Base-by-base conservation (phyloP, 2,888 invertebrate species). In the Mechanitis mazaeus region DNA sequence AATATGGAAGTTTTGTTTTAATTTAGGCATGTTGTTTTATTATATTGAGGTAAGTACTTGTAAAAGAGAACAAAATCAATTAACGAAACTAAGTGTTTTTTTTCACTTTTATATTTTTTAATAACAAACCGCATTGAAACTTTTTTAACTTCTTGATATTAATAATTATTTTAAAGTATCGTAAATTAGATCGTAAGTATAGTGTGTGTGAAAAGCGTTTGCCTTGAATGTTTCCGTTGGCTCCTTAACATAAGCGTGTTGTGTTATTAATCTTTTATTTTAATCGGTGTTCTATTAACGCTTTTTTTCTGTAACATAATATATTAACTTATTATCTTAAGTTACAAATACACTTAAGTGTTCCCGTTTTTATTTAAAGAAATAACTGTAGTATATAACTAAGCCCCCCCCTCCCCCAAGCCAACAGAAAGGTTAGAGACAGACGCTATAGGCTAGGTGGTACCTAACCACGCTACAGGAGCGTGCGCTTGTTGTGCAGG, bases 401-500 rank as follows among this genome's bases (percentile, higher is more conserved):
- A 7, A 7, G 2, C 28, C 55, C 55, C 62, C 56, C 58, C 47
- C 11, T 38, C 50, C 42, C 56, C 54, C 59, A 64, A 50, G 84
- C 86, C 87, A 85, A 85, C 81, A 76, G 79, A 59, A 71, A 66
- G 68, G 71, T 75, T 70, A 70, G 64, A 80, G 76, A 85, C 87
- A 84, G 86, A 85, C 83, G 86, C 84, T 87, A 84, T 77, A 81
- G 76, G 84, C 81, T 85, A 83, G 85, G 87, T 80, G 78, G 66
- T 64, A 62, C 75, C 93, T 93, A 67, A 73, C 90, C 92, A 76
- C 80, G 85, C 87, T 88, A 56, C 85, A 92, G 94, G 94, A 92
- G 92, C 94, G 89, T 83, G 94, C 91, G 77, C 91, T 90, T 79
- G 92, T 88, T 84, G 93, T 93, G 71, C 93, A 93, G 92, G 93